Percentiles rank a stretch among this genome's conserved stretches.
These are phyloP conservation scores for Drosophila subobscura DNA, from an alignment of 1,140 invertebrate genomes.

Conservation along the genomic window DNA sequence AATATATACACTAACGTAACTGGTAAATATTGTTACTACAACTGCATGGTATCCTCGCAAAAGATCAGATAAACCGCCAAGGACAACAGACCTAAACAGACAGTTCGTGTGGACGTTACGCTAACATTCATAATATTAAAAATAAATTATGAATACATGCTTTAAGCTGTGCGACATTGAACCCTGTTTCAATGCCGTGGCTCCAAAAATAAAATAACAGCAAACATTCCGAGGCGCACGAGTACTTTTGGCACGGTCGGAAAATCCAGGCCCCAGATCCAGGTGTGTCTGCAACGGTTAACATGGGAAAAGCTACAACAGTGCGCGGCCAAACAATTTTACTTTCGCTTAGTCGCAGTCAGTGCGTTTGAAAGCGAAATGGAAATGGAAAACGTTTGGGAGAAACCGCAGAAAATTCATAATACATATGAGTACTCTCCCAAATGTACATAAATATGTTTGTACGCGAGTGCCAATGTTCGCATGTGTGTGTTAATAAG, in stretches of 20 bases:
- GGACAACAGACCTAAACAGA: slow-evolving; percentile 9
- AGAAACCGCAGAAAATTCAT: slow-evolving; percentile 21
- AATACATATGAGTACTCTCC: slow-evolving; percentile 1
- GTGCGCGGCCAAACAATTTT: slow-evolving; percentile 24
- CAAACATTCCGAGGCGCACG: slow-evolving; percentile 29
- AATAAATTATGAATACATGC: slow-evolving; percentile 67
- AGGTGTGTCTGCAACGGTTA: background rate
- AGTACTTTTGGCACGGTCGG: slow-evolving; percentile 21
- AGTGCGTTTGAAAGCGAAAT: slow-evolving; percentile 69
- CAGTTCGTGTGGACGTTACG: background rate
- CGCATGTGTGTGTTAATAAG: slow-evolving; percentile 25
- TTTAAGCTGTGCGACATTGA: slow-evolving; percentile 63
- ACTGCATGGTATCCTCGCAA: background rate
- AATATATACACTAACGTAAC: slow-evolving; percentile 10
- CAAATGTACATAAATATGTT: background rate
- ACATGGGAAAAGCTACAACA: slow-evolving; percentile 10
- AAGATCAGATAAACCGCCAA: slow-evolving; percentile 3
- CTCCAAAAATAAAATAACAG: slow-evolving; percentile 60
- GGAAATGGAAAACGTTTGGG: slow-evolving; percentile 58
- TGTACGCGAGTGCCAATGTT: slow-evolving; percentile 12
- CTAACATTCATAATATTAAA: slow-evolving; percentile 48
- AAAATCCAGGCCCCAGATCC: slow-evolving; percentile 11
- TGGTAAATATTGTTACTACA: slow-evolving; percentile 20
- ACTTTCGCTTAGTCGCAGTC: slow-evolving; percentile 58
- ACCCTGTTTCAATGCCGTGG: slow-evolving; percentile 64